Percentiles rank a stretch among this genome's conserved stretches.
phyloP scores from a whole-genome alignment of 2,888 invertebrate species.

The Meliscaeva auricollis region DNA sequence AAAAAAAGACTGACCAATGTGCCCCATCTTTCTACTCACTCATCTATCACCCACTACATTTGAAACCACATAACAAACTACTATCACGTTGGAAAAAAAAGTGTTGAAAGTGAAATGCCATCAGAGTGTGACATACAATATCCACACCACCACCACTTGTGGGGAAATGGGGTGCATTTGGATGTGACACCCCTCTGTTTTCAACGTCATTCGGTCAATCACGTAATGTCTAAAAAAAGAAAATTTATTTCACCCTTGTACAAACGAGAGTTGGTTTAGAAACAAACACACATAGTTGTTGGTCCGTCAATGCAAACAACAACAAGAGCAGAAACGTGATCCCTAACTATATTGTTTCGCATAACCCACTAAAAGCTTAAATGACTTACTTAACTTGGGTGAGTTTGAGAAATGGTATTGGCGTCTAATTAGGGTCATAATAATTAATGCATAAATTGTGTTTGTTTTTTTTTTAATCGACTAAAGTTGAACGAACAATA shows the following conservation, averaged over 20 bases:
- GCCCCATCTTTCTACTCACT: not conserved
- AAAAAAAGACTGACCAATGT: not conserved
- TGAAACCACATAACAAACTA: not conserved
- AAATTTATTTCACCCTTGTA: slow-evolving; percentile 24
- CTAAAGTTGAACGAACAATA: slow-evolving; percentile 37
- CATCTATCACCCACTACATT: not conserved
- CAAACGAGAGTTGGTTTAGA: slow-evolving; percentile 13
- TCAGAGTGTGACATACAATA: slow-evolving; percentile 15
- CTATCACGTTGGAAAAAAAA: slow-evolving; percentile 34
- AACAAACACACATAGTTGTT: not conserved
- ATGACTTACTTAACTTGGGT: slow-evolving; percentile 18
- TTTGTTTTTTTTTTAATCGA: not conserved
- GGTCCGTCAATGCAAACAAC: slow-evolving; percentile 1
- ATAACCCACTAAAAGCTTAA: slow-evolving; percentile 53
- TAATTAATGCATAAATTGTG: slow-evolving; percentile 41
- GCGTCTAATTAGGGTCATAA: slow-evolving; percentile 33
- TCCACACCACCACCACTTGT: not conserved
- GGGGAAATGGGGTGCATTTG: slow-evolving; percentile 2
- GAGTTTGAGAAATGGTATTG: not conserved
- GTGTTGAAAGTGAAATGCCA: slow-evolving; percentile 55
- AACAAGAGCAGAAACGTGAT: slow-evolving; percentile 55
- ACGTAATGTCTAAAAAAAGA: slow-evolving; percentile 11
- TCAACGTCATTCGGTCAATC: slow-evolving; percentile 46
- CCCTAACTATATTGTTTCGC: slow-evolving; percentile 32
- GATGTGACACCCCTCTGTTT: slow-evolving; percentile 29